phyloP scores from a whole-genome alignment of 2,113 vertebrate genomes.

The Alectura lathami region DNA sequence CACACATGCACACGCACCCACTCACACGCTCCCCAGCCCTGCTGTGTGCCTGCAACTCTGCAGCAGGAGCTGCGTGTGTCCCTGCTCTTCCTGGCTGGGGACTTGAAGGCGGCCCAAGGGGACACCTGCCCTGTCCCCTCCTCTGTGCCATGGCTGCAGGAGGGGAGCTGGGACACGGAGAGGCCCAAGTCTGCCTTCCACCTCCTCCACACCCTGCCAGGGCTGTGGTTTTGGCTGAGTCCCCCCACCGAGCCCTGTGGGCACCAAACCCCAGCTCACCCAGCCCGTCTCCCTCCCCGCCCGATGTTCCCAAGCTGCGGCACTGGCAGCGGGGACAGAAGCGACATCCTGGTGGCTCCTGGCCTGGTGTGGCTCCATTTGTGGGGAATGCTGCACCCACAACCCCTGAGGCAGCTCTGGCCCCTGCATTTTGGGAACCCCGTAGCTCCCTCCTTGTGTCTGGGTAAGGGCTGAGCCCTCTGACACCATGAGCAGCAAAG shows the following conservation, averaged over 20 bases:
- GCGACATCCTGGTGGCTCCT: fast-evolving
- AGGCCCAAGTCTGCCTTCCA: neutral
- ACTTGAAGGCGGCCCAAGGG: fast-evolving
- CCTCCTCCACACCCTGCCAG: neutral
- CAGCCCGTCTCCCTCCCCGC: fast-evolving
- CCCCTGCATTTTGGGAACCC: fast-evolving
- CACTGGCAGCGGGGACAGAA: fast-evolving
- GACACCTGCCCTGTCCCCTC: neutral
- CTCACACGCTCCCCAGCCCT: neutral
- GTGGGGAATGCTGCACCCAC: neutral
- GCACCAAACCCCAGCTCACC: fast-evolving
- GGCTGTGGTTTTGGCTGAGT: fast-evolving
- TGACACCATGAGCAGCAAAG: neutral
- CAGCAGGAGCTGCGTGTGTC: neutral
- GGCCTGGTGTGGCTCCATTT: neutral
- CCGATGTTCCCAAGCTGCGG: neutral
- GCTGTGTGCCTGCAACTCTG: neutral
- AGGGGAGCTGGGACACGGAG: neutral
- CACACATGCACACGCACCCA: fast-evolving
- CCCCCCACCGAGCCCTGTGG: neutral
- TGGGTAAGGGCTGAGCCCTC: neutral
- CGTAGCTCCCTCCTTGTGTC: neutral
- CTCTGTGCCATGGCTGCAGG: neutral
- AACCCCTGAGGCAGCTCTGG: neutral
- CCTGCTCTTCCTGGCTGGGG: neutral